Percentiles rank a stretch among this genome's conserved stretches.
These are phyloP conservation scores for Clarias platycephalus DNA, from an alignment of 2,797 vertebrate genomes.

Conservation along the genomic window DNA sequence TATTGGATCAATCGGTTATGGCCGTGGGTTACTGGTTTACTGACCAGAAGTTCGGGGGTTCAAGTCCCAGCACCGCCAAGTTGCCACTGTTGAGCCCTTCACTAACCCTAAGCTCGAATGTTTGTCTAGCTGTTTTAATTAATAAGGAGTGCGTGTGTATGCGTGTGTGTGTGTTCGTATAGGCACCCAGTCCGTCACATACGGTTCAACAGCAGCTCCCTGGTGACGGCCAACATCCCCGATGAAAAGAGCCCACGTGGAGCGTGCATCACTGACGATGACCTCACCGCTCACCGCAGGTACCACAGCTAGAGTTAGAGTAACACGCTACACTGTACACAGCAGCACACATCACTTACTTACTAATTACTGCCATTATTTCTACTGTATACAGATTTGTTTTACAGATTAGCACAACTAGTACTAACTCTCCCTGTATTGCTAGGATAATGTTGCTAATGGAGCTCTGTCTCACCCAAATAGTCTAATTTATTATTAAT, in stretches of 20 bases:
- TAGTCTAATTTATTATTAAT: background rate
- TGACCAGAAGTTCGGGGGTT: too few species aligned
- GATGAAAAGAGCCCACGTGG: conserved; percentile 85
- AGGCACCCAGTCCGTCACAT: conserved; percentile 90
- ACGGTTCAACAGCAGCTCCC: conserved; percentile 80
- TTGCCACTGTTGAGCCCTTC: too few species aligned
- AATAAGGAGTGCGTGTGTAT: background rate
- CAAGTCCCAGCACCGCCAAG: too few species aligned
- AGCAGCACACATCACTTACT: background rate
- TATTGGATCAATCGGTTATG: too few species aligned
- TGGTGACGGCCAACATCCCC: conserved; percentile 92
- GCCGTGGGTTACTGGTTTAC: too few species aligned
- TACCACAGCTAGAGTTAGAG: conserved; percentile 51
- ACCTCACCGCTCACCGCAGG: conserved; percentile 88
- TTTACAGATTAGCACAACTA: too few species aligned
- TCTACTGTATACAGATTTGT: background rate
- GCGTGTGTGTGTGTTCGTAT: conserved; percentile 3
- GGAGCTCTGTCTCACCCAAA: background rate
- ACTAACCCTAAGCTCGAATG: background rate
- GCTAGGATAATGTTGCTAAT: background rate
- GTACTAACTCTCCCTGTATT: background rate
- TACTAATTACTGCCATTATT: background rate
- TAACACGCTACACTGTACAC: background rate
- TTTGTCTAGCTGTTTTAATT: background rate
- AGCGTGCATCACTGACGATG: conserved; percentile 83